phyloP scores from a whole-genome alignment of 37 sponge, comb jelly and placozoan species.

The Diacarnus erythraeanus region DNA sequence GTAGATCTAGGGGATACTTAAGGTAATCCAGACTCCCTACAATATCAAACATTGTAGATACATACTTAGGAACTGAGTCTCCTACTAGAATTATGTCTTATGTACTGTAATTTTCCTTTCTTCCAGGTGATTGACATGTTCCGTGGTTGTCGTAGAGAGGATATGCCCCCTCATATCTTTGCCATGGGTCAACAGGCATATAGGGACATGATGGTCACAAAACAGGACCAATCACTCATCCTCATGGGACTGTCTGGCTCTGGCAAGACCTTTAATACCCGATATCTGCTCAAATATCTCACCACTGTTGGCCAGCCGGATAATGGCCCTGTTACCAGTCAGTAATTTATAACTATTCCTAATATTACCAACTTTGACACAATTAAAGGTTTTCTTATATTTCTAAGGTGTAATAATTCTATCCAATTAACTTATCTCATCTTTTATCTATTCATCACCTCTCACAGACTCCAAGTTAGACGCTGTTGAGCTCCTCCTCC shows the following conservation, averaged over 20 bases:
- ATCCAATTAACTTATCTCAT: background rate
- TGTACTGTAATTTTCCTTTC: too few relatives aligned
- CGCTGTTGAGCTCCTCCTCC: slow-evolving; percentile 89
- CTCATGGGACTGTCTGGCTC: slow-evolving; percentile 92
- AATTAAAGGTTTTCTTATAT: too few relatives aligned
- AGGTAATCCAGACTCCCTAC: too few relatives aligned
- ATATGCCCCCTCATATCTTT: slow-evolving; percentile 97
- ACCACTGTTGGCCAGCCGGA: slow-evolving; percentile 69
- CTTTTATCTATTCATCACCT: background rate
- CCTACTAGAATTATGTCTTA: too few relatives aligned
- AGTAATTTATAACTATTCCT: background rate
- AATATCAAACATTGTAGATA: too few relatives aligned
- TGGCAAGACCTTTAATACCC: slow-evolving; percentile 91
- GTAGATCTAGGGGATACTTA: too few relatives aligned
- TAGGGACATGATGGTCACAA: slow-evolving; percentile 76
- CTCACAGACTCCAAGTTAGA: slow-evolving; percentile 80
- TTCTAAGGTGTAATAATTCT: background rate
- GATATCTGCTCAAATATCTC: slow-evolving; percentile 84
- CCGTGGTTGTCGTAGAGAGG: slow-evolving; percentile 82
- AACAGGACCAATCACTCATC: slow-evolving; percentile 90
- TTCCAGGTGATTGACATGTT: slow-evolving; percentile 91
- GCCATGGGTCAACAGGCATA: slow-evolving; percentile 94
- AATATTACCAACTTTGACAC: too few relatives aligned
- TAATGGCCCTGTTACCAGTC: slow-evolving; percentile 53
- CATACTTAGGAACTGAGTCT: too few relatives aligned